A percentile compares a stretch with the other conserved stretches of the same genome.
These are phyloP conservation scores for Enteromius paludinosus DNA, from an alignment of 2,797 vertebrate species.

Conservation along the genomic window DNA sequence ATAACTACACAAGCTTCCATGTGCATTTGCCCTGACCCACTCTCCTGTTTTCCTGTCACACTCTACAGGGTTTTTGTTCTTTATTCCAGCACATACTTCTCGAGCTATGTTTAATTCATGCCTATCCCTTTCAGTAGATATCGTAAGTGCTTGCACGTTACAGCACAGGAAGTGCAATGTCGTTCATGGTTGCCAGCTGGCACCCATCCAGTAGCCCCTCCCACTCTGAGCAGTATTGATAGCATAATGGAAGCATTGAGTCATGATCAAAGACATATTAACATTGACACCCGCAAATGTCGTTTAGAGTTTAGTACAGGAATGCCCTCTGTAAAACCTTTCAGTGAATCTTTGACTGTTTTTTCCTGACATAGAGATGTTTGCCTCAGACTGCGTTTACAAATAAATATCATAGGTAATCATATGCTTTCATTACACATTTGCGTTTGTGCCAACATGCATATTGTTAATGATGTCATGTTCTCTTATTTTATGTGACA, in stretches of 20 bases:
- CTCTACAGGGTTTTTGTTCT: constrained; percentile 8
- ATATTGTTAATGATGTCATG: neutral
- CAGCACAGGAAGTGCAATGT: constrained; percentile 46
- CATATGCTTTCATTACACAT: neutral
- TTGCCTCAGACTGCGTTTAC: neutral
- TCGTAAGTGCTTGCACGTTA: constrained; percentile 31
- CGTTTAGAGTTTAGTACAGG: constrained; percentile 14
- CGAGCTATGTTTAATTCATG: constrained; percentile 50
- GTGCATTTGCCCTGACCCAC: neutral
- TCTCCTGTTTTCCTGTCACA: neutral
- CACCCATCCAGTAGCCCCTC: constrained; percentile 39
- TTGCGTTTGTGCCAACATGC: neutral
- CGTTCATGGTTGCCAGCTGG: constrained; percentile 48
- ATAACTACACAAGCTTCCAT: neutral
- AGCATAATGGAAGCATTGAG: constrained; percentile 51
- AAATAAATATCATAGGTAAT: neutral
- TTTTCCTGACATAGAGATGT: neutral
- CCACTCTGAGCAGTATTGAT: constrained; percentile 49
- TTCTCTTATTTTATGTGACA: neutral
- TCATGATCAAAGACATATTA: constrained; percentile 19
- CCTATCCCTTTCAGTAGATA: constrained; percentile 1
- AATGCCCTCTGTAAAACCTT: neutral
- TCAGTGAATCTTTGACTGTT: neutral
- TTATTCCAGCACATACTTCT: neutral
- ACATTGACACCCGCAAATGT: constrained; percentile 13